These are phyloP conservation scores for Hydractinia symbiolongicarpus DNA, from an alignment of 30 jellyfish, hydroid and myxozoan species.

Conservation along the genomic window DNA sequence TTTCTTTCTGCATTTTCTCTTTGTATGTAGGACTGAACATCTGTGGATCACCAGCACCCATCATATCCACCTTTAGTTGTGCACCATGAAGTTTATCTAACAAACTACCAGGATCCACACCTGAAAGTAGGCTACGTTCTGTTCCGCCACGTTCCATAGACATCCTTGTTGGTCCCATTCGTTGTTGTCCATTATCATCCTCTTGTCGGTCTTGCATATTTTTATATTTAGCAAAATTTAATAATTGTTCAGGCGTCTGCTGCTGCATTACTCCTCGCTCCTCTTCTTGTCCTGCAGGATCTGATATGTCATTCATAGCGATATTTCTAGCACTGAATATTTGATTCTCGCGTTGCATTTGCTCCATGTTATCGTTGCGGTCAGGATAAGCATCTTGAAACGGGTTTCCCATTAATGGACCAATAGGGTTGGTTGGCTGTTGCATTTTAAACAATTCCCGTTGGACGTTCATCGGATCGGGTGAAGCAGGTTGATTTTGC, in stretches of 20 bases:
- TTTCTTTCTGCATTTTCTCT: conserved; percentile 9
- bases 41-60: conserved; percentile 95
- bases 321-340: not conserved
- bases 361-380: conserved; percentile 39
- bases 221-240: conserved; percentile 62
- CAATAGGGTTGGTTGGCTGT: conserved; percentile 36
- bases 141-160: conserved; percentile 23
- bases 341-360: conserved; percentile 44
- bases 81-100: conserved; percentile 69
- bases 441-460: no score
- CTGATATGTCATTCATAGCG: conserved; percentile 87
- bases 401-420: conserved; percentile 52
- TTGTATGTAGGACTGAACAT: conserved; percentile 43
- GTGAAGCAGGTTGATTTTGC: not conserved
- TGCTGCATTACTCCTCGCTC: conserved; percentile 2
- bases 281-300: conserved; percentile 39
- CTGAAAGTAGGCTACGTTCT: not conserved
- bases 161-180: conserved; percentile 23
- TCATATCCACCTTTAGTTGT: conserved; percentile 51
- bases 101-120: conserved; percentile 61
- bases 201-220: not conserved
- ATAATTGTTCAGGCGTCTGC: conserved; percentile 66
- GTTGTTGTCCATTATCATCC: conserved; percentile 38
- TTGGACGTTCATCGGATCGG: not conserved
- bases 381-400: conserved; percentile 44